Evolutionary conservation across 2,113 vertebrate species (phyloP).

Genomic region (Heliornis fulica): DNA sequence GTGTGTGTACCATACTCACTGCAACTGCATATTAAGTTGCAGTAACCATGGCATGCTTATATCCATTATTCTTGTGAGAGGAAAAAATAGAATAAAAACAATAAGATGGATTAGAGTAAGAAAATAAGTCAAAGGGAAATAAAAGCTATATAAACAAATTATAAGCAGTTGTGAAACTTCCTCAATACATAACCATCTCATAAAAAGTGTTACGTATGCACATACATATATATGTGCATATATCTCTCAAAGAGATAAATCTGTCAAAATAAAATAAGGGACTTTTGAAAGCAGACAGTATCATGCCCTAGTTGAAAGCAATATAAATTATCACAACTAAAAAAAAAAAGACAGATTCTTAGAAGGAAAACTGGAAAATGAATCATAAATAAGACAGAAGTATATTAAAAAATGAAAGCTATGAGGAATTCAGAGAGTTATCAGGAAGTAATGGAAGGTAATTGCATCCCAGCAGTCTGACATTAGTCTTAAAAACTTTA

Average conservation of each 20-base stretch:
- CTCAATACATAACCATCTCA: not conserved
- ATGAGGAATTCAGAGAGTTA: not conserved
- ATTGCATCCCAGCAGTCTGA: not conserved
- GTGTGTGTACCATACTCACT: not conserved
- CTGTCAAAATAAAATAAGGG: conserved; percentile 19
- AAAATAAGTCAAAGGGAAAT: not conserved
- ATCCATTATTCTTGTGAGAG: not conserved
- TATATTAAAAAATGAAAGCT: conserved; percentile 18
- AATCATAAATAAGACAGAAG: not conserved
- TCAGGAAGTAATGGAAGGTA: not conserved
- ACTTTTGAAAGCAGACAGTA: conserved; percentile 15
- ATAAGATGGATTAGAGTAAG: not conserved
- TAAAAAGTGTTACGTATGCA: conserved; percentile 12
- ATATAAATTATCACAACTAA: not conserved
- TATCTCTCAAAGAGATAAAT: not conserved
- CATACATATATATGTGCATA: not conserved
- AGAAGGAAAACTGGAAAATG: not conserved
- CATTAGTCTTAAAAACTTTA: not conserved
- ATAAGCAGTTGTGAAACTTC: not conserved
- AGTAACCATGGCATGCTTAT: not conserved
- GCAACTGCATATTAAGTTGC: not conserved
- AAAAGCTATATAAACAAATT: conserved; percentile 18
- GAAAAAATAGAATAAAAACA: not conserved
- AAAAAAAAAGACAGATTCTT: conserved; percentile 1
- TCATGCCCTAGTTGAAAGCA: not conserved